Conservation (phyloP, 2,113 vertebrate species). For the Patagioenas fasciata region DNA sequence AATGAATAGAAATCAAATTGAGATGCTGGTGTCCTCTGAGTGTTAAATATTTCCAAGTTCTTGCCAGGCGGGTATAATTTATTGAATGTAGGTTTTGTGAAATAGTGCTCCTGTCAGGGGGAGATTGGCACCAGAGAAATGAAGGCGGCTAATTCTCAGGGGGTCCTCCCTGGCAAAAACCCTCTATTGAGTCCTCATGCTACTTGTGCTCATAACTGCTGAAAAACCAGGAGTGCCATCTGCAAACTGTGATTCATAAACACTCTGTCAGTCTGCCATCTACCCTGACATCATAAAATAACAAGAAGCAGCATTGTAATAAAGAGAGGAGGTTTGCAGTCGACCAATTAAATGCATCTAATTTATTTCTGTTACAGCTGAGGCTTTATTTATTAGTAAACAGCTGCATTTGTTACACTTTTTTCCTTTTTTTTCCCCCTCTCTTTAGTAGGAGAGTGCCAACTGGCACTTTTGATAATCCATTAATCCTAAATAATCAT, state of each 20-base stretch:
- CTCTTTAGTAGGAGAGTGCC: conserved; percentile 72
- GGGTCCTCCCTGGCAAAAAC: conserved; percentile 81
- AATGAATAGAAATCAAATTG: conserved; percentile 70
- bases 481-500: conserved; percentile 84
- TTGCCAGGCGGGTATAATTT: conserved; percentile 71
- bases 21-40: conserved; percentile 54
- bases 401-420: conserved; percentile 84
- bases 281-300: conserved; percentile 85
- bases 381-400: conserved; percentile 89
- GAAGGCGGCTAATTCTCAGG: conserved; percentile 81
- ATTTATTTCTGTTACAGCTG: conserved; percentile 88
- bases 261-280: conserved; percentile 86
- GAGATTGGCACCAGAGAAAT: conserved; percentile 80
- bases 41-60: conserved; percentile 67
- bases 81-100: conserved; percentile 76
- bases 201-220: conserved; percentile 80
- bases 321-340: conserved; percentile 80
- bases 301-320: conserved; percentile 83
- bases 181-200: conserved; percentile 77
- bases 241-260: conserved; percentile 89
- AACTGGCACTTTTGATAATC: conserved; percentile 81
- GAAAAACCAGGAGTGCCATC: conserved; percentile 84
- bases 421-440: accelerated
- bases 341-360: conserved; percentile 85
- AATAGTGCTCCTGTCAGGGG: conserved; percentile 75